These are phyloP conservation scores for Steinernema hermaphroditum DNA, from an alignment of 2,888 invertebrate genomes.

Conservation along the genomic window DNA sequence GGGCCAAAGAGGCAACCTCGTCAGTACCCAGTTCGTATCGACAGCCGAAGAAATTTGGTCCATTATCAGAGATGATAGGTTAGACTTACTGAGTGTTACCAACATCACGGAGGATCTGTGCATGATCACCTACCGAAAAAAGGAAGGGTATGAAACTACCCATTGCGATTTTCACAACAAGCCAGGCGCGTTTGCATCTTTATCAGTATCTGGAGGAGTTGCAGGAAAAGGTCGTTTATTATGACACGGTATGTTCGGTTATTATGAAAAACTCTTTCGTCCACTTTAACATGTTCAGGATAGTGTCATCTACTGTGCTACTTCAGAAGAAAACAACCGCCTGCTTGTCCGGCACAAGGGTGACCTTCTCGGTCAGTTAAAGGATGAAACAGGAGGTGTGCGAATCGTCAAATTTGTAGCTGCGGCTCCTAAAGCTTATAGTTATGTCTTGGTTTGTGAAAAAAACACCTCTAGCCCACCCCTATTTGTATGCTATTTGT, in stretches of 20 bases:
- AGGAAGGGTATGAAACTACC: background rate
- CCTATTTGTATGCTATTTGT: too few species aligned
- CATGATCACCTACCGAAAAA: background rate
- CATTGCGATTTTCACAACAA: background rate
- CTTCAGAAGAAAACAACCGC: background rate
- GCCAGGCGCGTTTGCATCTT: background rate
- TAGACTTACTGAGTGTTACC: background rate
- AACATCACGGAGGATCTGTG: background rate
- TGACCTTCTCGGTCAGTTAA: background rate
- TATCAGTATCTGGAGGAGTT: background rate
- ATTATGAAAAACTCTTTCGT: too few species aligned
- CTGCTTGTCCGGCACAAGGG: background rate
- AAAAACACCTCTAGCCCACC: too few species aligned
- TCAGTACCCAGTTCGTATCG: background rate
- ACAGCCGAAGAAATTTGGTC: background rate
- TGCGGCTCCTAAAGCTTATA: background rate
- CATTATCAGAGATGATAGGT: background rate
- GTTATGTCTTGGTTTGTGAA: too few species aligned
- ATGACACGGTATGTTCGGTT: background rate
- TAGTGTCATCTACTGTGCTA: background rate
- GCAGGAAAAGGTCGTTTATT: background rate
- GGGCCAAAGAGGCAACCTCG: background rate
- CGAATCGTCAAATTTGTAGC: background rate
- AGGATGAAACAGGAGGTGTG: background rate
- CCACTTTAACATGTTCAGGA: background rate